Evolutionary conservation across 2,888 invertebrate species (phyloP), one percentile per base, ranked within the genome.

Genomic region (Troides helena): DNA sequence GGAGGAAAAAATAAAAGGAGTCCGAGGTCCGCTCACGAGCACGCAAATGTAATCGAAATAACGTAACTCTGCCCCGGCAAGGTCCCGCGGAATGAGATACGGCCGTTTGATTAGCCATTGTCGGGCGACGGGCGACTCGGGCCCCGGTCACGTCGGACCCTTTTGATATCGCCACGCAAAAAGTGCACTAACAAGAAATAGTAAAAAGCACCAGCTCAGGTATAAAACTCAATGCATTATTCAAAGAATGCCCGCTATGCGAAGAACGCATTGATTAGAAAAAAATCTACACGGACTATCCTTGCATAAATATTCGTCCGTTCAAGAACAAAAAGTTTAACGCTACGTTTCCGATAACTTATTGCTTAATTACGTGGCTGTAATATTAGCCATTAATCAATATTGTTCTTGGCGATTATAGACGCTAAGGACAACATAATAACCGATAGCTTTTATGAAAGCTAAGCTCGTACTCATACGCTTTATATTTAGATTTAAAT

Each of bases 41-140:
- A 90, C 85, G 90, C 90, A 92, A 92, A 92, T 92, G 92, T 90
- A 91, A 92, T 90, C 91, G 92, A 90, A 92, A 92, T 92, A 92
- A 86, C 88, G 86, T 85, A 77, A 73, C 75, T 76, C 75, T 73
- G 77, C 71, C 73, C 73, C 67, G 71, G 76, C 80, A 87, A 87
- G 86, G 88, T 86, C 88, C 84, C 83, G 80, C 82, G 74, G 84
- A 87, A 85, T 89, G 87, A 92, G 91, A 92, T 91, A 90, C 87
- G 86, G 85, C 83, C 79, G 86, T 92, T 90, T 92, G 92, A 92
- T 92, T 92, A 90, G 83, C 89, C 85, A 89, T 90, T 90, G 92
- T 91, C 85, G 86, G 84, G 78, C 81, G 77, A 74, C 76, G 80
- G 77, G 74, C 81, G 74, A 78, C 85, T 77, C 85, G 86, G 83